Evolutionary conservation across 2,797 vertebrate species (phyloP), one percentile per base, ranked within the genome.

Genomic region (Columba guinea): DNA sequence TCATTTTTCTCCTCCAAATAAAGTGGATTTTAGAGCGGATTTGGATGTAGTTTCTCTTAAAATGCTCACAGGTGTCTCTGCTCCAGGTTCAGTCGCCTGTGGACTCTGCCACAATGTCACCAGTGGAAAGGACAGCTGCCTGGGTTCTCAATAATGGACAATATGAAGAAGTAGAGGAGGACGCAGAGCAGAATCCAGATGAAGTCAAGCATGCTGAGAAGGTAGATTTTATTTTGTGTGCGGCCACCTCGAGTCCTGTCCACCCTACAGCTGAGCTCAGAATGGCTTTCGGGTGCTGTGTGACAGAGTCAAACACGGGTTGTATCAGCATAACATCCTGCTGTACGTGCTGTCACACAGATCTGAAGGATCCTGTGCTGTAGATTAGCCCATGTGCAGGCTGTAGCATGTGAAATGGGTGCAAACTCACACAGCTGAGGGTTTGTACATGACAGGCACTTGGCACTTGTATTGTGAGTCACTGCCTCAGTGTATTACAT

Each of bases 141-240:
- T 99, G 99, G 99, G 98, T 99, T 91, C 98, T 99, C 32, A 99
- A 99, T 97, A 99, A 99, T 3, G 98, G 99, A 2, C 99, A 99
- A 70, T 99, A 99, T 26, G 99, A 99, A 81, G 98, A 99, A 59
- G 97, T 98, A 11, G 98, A 98, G 78, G 98, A 98, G 87, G 98
- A 98, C 10, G 52, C 51, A 3, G 97, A 98, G n/a, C 97, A 96
- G 95, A 98, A 96, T 88, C 97, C 97, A 65, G 98, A 99, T 15
- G 98, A 99, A 85, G 93, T 97, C 84, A 98, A 98, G 94, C 98
- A 98, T 21, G 97, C 98, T 2, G 99, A 99, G 93, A 99, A 99
- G 99, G 99, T 99, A 97, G 90, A 39, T 59, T 46, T 64, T 34
- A 21, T 35, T 44, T 49, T 77, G 12, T 22, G 16, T 35, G 56